phyloP scores from a whole-genome alignment of 2,888 invertebrate species.

The Campoletis raptor region DNA sequence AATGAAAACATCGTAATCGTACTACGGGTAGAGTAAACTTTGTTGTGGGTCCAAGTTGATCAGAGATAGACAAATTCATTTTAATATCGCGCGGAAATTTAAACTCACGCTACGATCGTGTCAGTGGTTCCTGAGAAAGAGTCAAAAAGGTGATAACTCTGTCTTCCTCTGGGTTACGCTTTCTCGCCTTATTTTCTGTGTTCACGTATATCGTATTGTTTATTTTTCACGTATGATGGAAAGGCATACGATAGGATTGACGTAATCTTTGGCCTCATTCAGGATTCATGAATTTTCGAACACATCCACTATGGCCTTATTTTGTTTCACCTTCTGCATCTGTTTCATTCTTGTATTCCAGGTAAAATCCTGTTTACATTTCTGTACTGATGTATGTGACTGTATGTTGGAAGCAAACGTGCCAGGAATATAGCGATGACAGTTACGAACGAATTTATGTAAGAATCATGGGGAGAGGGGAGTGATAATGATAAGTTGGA shows the following conservation, averaged over 20 bases:
- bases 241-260: constrained; percentile 76
- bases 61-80: neutral
- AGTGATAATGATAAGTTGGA: constrained; percentile 75
- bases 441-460: constrained; percentile 70
- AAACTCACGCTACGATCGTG: neutral
- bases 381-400: neutral
- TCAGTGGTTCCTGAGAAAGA: constrained; percentile 12
- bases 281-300: constrained; percentile 77
- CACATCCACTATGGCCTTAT: constrained; percentile 72
- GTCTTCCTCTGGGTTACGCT: neutral
- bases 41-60: neutral
- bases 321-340: constrained; percentile 73
- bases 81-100: neutral
- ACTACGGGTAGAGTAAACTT: neutral
- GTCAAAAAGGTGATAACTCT: constrained; percentile 40
- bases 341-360: constrained; percentile 44
- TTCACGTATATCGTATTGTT: neutral
- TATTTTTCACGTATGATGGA: constrained; percentile 59
- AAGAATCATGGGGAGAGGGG: constrained; percentile 73
- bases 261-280: constrained; percentile 78
- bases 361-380: constrained; percentile 65
- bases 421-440: constrained; percentile 28
- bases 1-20: neutral
- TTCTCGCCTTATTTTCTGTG: neutral
- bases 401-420: constrained; percentile 60